Base-by-base conservation (phyloP, 2,113 vertebrate genomes). In the Oreotrochilus melanogaster region DNA sequence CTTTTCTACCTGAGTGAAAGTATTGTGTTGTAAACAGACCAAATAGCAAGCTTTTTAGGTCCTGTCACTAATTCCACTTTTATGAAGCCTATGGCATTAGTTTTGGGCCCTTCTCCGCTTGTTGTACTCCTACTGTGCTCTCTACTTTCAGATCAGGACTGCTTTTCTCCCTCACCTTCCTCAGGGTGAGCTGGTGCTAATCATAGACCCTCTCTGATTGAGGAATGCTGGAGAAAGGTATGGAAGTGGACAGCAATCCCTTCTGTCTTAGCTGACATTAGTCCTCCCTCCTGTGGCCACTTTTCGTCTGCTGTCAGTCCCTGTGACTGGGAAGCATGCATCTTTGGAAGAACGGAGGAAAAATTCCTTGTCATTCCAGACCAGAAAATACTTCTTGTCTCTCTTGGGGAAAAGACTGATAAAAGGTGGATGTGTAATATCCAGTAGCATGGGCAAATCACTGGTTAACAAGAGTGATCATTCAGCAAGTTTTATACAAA, bases 241-340 rank as follows among this genome's bases (percentile, higher is more conserved):
- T 79, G 37, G 37, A 88, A n/a, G 3, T 62, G 47, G n/a, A 23
- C 39, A 60, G 15, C 33, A 75, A 0, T 60, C 35, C 22, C 28
- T 72, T 74, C 66, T 73, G 24, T 53, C 11, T 66, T 53, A 62
- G 27, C 48, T 75, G 45, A 22, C 18, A 54, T 47, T 22, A 33
- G 31, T 67, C 19, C 12, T 73, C 16, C 15, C 5, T 86, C 17
- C 64, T 53, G 17, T 53, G 25, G 3, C 30, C 1, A 1, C 37
- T 50, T 83, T 31, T 25, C n/a, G 27, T 72, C 9, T 75, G 33
- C 47, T 39, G 31, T 78, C 47, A 54, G 30, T 74, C 60, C 6
- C 18, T 67, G n/a, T 0, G 0, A 9, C 3, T 47, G 35, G 51
- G n/a, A 86, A 69, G 22, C 10, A 8, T 21, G n/a, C 9, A 48